Evolutionary conservation across 2,888 invertebrate species (phyloP).

Genomic region (Brachyopa scutellaris): DNA sequence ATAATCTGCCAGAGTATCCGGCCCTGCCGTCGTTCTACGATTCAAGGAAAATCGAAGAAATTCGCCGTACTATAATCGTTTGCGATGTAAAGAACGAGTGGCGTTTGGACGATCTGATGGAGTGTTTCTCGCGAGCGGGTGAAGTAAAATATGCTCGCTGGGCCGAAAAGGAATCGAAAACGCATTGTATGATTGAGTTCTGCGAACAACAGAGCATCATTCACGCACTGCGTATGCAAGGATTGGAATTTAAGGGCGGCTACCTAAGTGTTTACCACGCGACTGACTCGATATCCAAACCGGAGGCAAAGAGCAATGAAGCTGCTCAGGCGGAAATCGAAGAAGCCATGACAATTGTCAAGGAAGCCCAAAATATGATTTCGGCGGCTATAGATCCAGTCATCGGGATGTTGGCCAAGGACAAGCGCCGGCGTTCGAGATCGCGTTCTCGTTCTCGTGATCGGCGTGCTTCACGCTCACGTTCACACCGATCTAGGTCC

Average conservation of each 20-base stretch:
- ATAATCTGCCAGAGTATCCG: conserved; percentile 95
- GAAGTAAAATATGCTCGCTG: conserved; percentile 97
- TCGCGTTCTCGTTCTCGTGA: conserved; percentile 84
- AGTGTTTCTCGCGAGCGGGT: conserved; percentile 92
- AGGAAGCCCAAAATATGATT: conserved; percentile 97
- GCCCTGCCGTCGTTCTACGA: conserved; percentile 94
- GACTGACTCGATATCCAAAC: conserved; percentile 94
- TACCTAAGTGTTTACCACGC: conserved; percentile 91
- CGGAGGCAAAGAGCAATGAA: conserved; percentile 97
- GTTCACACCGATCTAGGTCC: conserved; percentile 85
- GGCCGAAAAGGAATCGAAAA: conserved; percentile 91
- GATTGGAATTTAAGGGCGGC: conserved; percentile 88
- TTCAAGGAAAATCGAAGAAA: conserved; percentile 95
- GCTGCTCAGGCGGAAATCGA: conserved; percentile 97
- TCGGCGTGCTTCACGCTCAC: conserved; percentile 85
- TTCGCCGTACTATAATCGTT: conserved; percentile 94
- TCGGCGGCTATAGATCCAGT: conserved; percentile 96
- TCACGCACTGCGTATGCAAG: conserved; percentile 93
- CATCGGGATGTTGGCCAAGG: conserved; percentile 92
- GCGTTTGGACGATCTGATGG: conserved; percentile 92
- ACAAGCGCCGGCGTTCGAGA: conserved; percentile 86
- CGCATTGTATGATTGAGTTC: conserved; percentile 95
- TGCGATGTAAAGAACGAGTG: conserved; percentile 89
- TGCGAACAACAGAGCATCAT: conserved; percentile 94
- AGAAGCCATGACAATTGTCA: conserved; percentile 97